Base-by-base conservation (phyloP, 1,140 invertebrate species). In the Aphaenogaster rudis region DNA sequence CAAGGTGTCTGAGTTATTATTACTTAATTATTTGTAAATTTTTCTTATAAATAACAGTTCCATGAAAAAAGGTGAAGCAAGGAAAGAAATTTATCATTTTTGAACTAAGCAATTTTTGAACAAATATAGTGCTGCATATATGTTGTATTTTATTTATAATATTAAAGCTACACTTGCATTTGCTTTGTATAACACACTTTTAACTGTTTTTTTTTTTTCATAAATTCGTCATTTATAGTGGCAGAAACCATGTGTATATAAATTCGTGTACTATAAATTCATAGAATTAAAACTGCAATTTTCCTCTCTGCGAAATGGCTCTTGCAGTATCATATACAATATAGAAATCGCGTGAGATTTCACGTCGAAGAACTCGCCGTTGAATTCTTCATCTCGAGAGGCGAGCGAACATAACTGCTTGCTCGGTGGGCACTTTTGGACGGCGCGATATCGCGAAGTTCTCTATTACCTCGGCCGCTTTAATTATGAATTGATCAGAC, bases 401-500 rank as follows among this genome's bases (percentile, higher is more conserved):
- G 45, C 88, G 57, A 45, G 39, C 54, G 61, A 80, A 77, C 82
- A 63, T 84, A 84, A 84, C 82, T 71, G 54, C 63, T 52, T 82
- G 54, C 78, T 64, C 64, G 48, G 50, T 50, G 71, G 42, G n/a
- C 45, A 79, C 52, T 54, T 84, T 67, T 69, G 28, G 57, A 61
- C 59, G 17, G 13, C 39, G 71, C 42, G 63, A 81, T 74, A 92
- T 90, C 85, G 76, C 48, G 1, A 91, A 92, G 79, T 89, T 91
- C 61, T 80, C 76, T 52, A 74, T 84, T 71, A 79, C 66, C 63
- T 78, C 74, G 71, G 64, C 82, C 69, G 76, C 76, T 91, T 92
- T 93, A 93, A 93, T 93, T 94, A 93, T 92, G 80, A 92, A 93
- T 92, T 90, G 92, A 94, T 94, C 91, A 85, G 82, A 88, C 79